Evolutionary conservation across 2,113 vertebrate genomes (phyloP).

Genomic region (Corynorhinus townsendii): DNA sequence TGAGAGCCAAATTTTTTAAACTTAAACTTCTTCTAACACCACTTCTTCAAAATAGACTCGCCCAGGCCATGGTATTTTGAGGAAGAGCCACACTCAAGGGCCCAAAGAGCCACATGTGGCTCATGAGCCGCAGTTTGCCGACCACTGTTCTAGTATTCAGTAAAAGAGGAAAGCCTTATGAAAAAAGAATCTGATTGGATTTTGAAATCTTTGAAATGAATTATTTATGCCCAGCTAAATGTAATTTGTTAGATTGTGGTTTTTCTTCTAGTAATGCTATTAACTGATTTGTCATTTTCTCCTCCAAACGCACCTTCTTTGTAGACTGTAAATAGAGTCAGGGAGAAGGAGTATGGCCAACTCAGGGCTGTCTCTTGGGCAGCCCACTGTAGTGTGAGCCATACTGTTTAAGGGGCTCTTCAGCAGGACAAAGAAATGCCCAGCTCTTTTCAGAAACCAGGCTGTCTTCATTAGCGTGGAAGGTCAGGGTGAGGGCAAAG

Average conservation of each 20-base stretch:
- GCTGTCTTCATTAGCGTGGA: neutral
- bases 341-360: neutral
- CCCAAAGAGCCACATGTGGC: no score
- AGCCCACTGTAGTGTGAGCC: neutral
- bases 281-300: neutral
- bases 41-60: no score
- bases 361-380: neutral
- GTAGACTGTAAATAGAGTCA: neutral
- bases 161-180: neutral
- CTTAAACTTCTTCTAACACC: no score
- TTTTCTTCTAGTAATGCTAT: neutral
- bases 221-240: neutral
- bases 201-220: neutral
- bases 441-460: neutral
- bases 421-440: neutral
- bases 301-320: neutral
- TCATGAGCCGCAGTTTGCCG: no score
- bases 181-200: neutral
- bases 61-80: no score
- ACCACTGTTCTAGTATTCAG: neutral
- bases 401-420: no score
- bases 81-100: no score
- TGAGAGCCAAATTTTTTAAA: no score
- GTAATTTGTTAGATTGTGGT: neutral
- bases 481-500: neutral